A percentile compares a stretch with the other conserved stretches of the same genome.
Conservation (phyloP, 2,888 invertebrate species). For the Amiota communis region DNA sequence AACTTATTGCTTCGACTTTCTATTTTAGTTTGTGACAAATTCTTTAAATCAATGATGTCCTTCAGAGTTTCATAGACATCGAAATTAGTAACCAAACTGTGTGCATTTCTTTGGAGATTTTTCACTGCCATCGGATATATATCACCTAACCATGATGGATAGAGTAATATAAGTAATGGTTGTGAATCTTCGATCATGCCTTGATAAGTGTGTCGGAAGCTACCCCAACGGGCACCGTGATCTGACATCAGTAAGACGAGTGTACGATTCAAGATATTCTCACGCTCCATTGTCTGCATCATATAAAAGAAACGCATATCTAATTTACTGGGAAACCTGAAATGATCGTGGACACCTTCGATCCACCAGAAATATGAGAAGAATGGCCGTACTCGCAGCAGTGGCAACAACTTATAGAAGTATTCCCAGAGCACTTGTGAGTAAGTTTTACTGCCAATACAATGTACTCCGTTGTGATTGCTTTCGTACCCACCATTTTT, state of each 20-base stretch:
- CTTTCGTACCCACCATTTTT: constrained; percentile 68
- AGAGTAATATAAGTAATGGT: constrained; percentile 82
- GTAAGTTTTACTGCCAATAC: constrained; percentile 74
- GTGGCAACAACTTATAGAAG: not conserved
- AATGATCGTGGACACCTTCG: constrained; percentile 85
- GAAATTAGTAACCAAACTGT: constrained; percentile 84
- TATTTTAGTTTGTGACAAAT: constrained; percentile 72
- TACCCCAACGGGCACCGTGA: constrained; percentile 90
- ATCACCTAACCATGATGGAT: constrained; percentile 81
- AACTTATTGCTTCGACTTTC: constrained; percentile 64
- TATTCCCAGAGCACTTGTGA: not conserved
- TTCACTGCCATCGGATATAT: constrained; percentile 77
- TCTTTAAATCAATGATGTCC: constrained; percentile 77
- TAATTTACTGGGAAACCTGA: constrained; percentile 83
- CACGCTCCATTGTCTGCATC: constrained; percentile 52
- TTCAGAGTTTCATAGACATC: constrained; percentile 86
- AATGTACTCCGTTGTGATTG: constrained; percentile 67
- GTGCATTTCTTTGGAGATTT: constrained; percentile 80
- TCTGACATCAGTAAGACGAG: constrained; percentile 85
- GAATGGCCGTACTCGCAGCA: constrained; percentile 74
- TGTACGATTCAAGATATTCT: constrained; percentile 77
- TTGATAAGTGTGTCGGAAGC: constrained; percentile 83
- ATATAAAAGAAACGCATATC: constrained; percentile 74
- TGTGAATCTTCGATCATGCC: constrained; percentile 88
- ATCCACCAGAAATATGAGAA: constrained; percentile 89